Conservation (phyloP, 2,797 vertebrate species). For the Lepilemur septentrionalis region DNA sequence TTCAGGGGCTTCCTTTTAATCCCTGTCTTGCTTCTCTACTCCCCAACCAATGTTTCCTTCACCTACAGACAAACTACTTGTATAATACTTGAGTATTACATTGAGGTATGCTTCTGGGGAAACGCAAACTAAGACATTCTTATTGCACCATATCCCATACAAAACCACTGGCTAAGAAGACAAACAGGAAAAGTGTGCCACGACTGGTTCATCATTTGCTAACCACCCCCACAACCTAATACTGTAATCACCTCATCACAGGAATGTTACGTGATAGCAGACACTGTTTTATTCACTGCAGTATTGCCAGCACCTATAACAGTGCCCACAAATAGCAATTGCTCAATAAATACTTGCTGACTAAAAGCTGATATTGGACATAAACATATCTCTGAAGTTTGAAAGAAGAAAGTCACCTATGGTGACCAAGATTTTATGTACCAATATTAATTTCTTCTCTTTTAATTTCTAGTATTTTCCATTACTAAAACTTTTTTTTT, state of each 20-base stretch:
- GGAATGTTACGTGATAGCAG: not conserved
- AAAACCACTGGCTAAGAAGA: slow-evolving; percentile 14
- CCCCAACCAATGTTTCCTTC: not conserved
- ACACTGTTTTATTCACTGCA: not conserved
- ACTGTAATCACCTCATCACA: not conserved
- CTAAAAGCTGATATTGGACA: not conserved
- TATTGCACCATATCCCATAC: not conserved
- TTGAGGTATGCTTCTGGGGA: not conserved
- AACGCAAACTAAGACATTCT: slow-evolving; percentile 18
- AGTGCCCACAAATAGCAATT: not conserved
- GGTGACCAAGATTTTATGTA: not conserved
- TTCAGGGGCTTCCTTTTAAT: not conserved
- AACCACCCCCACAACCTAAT: not conserved
- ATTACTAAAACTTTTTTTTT: not conserved
- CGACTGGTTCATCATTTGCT: not conserved
- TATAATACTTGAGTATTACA: not conserved
- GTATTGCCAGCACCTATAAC: not conserved
- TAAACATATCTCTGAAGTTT: slow-evolving; percentile 33
- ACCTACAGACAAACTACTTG: slow-evolving; percentile 27
- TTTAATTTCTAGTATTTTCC: slow-evolving; percentile 12
- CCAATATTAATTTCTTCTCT: slow-evolving; percentile 30
- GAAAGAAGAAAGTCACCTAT: not conserved
- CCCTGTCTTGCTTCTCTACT: not conserved
- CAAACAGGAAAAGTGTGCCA: not conserved
- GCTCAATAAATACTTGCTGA: slow-evolving; percentile 28